Base-by-base conservation (phyloP, 2,113 vertebrate species). In the Lepisosteus osseus region DNA sequence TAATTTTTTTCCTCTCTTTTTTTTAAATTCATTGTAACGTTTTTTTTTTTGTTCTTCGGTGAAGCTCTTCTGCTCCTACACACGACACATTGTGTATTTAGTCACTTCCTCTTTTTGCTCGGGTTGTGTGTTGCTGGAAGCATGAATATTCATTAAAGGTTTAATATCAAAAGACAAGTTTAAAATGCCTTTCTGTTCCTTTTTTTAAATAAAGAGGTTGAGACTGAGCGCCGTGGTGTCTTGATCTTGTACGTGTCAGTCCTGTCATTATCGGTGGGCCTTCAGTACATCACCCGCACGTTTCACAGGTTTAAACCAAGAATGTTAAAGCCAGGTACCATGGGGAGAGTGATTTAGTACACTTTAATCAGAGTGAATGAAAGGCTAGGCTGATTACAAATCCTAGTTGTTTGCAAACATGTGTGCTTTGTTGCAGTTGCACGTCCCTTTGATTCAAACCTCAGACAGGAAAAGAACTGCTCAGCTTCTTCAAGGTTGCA, bases 111-210 rank as follows among this genome's bases (percentile, higher is more conserved):
- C 42, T 61, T 79, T 77, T 81, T 54, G 13, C 9, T 54, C 12
- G 45, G 29, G 44, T 68, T 47, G 61, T 15, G 29, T 73, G 65
- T 62, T 44, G 2, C 65, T 67, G 47, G 61, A 61, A 62, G 78
- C 84, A 68, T 82, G 77, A 62, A 86, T 87, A 84, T 82, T 83
- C 86, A 85, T 82, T 78, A 72, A 76, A 79, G 79, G 82, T 41
- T 72, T 62, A 76, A 69, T 42, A 61, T 15, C 43, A 68, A 67
- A 9, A 67, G 47, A 51, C 47, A 5, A 51, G 47, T 9, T 51
- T 5, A 6, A 73, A 61, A 65, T 5, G 65, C 54, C 29, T 29
- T 67, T 56, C 54, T 9, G 47, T 67, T 56, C 29, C 61, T 73
- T 73, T 73, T 73, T 67, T 7, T 6, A 66, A 73, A 73, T 73